phyloP scores from a whole-genome alignment of 2,888 invertebrate genomes.

The Sinelater perroti region DNA sequence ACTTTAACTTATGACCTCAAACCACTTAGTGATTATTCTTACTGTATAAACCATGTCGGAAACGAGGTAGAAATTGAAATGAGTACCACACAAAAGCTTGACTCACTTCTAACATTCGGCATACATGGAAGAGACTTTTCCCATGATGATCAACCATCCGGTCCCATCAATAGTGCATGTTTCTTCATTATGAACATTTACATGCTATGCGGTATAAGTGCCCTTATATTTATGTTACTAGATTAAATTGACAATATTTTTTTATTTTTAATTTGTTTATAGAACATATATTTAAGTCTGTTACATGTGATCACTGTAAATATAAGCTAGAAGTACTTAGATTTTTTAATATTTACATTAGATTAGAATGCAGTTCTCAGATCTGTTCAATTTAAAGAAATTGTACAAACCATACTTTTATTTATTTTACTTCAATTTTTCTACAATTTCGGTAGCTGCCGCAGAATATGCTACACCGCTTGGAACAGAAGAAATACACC shows the following conservation, averaged over 20 bases:
- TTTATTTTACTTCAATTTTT: no score
- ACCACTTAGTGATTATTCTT: constrained; percentile 41
- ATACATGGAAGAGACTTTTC: constrained; percentile 43
- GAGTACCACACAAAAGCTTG: constrained; percentile 31
- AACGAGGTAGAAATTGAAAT: constrained; percentile 36
- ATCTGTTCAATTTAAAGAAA: background rate
- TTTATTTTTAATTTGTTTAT: background rate
- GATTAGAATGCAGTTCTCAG: no score
- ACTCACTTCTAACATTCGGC: constrained; percentile 43
- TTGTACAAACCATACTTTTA: no score
- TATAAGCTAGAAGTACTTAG: no score
- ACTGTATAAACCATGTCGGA: constrained; percentile 38
- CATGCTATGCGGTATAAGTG: background rate
- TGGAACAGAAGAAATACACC: no score
- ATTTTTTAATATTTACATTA: no score
- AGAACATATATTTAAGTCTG: no score
- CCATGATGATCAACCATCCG: constrained; percentile 34
- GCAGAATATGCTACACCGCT: no score
- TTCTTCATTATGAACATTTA: background rate
- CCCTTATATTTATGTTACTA: constrained; percentile 6
- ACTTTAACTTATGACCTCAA: constrained; percentile 41
- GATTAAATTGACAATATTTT: background rate
- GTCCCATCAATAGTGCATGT: constrained; percentile 17
- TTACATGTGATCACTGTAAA: no score
- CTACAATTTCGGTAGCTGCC: no score